Evolutionary conservation across 2,888 invertebrate species (phyloP), one percentile per base, ranked within the genome.

Genomic region (Eucera pruinosa): DNA sequence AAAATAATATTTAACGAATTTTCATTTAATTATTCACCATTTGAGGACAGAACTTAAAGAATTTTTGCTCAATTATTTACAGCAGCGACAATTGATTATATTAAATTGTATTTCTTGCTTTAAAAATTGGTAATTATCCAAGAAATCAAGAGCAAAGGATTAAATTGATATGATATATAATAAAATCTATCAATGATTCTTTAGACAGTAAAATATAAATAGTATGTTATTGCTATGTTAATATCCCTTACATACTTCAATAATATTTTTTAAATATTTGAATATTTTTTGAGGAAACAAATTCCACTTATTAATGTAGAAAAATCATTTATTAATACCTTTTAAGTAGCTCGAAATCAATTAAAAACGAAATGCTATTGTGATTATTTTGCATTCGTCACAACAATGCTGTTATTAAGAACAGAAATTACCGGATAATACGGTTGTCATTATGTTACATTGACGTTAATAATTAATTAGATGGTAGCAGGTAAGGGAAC

Each of bases 391-490:
- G 2, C 1, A 2, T 62, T 13, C 11, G 6, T 25, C 15, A 33
- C 7, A 2, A 1, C 33, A 13, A 54, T 6, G 6, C 3, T 54
- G 20, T 5, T 15, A 20, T 18, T 15, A 52, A 9, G 30, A 0
- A 5, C n/a, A 11, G n/a, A n/a, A 30, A 62, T 50, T 9, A 20
- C 13, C 25, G 3, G 15, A 18, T 4, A 7, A 50, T 39, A 9
- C 2, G 18, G 36, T 13, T 27, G 13, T 36, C 48, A 39, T 50
- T 48, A 36, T 36, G 18, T 50, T 62, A 69, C 61, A 54, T 43
- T 6, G 33, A 20, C 45, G 39, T 33, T 47, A 20, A 61, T 39
- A 61, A 68, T 61, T 52, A 54, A 69, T 54, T 18, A 36, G 27
- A 20, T 50, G 23, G 30, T 6, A 18, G 27, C n/a, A 20, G 55